These are phyloP conservation scores for Euspilapteryx auroguttella DNA, from an alignment of 2,888 invertebrate species.

Conservation along the genomic window DNA sequence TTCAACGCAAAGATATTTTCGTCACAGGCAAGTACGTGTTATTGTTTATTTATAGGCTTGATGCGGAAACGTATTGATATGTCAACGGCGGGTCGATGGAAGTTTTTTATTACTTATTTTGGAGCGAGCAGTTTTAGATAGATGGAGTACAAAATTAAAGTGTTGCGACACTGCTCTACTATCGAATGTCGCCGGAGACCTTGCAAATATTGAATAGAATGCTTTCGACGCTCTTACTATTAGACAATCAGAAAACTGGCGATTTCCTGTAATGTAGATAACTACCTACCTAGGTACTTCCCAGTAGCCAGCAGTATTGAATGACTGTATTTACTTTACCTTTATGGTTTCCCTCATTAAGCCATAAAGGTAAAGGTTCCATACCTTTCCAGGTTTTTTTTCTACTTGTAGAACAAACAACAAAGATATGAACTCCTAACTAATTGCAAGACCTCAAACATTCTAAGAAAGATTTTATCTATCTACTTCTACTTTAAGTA, in stretches of 20 bases:
- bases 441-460: too few species aligned
- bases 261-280: too few species aligned
- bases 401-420: too few species aligned
- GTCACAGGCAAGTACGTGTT: conserved; percentile 29
- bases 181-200: conserved; percentile 46
- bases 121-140: conserved; percentile 25
- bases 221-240: conserved; percentile 28
- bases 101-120: conserved; percentile 32
- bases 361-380: too few species aligned
- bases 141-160: conserved; percentile 32
- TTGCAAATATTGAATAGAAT: conserved; percentile 46
- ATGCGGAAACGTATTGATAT: conserved; percentile 48
- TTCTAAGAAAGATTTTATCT: too few species aligned
- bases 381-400: too few species aligned
- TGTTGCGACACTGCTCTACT: conserved; percentile 46
- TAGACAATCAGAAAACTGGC: conserved; percentile 36
- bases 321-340: too few species aligned
- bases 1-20: conserved; percentile 24
- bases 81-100: conserved; percentile 32
- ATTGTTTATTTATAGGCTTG: conserved; percentile 49
- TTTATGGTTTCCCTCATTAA: too few species aligned
- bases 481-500: too few species aligned
- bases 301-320: too few species aligned
- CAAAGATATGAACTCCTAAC: too few species aligned
- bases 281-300: too few species aligned